Base-by-base conservation (phyloP, 2,888 invertebrate species). In the Zhengitettix transpicula region DNA sequence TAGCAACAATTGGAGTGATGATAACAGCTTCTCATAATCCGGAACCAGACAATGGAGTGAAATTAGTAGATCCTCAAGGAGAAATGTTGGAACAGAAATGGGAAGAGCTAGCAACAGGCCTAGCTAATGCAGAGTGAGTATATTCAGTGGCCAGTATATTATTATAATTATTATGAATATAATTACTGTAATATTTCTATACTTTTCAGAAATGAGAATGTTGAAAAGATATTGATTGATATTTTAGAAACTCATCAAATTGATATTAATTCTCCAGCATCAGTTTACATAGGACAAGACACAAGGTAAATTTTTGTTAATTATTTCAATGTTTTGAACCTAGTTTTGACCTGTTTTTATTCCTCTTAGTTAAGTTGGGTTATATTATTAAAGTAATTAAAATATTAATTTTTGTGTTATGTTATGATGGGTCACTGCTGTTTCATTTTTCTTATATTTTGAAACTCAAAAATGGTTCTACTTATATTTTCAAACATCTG, bases 11-110 rank as follows among this genome's bases (percentile, higher is more conserved):
- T 68, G 99, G 99, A 52, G 81, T 97, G n/a, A 97, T 99, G 97
- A 92, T 99, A 62, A 99, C 99, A 0, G 99, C 99, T 0, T 98
- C 98, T 0, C 99, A 99, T 72, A 99, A 99, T 75, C 86, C 96
- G 53, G 94, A 89, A 71, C 85, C 85, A 0, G 98, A 98, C 71
- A 98, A 98, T 73, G 98, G 98, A 1, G 89, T 96, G 3, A 99
- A 99, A 73, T 75, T 99, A 55, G 84, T 99, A 54, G 98, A 99
- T 74, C 95, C 96, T 1, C 81, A 81, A 65, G 99, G 99, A 0
- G 97, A 97, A 75, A 99, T 99, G 99, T 73, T 99, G 68, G 91
- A 93, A 65, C 77, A 82, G 61, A 82, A 83, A 62, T 99, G 98
- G 98, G 99, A 99, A 74, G 76, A 73, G 59, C 81, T 89, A 68